Evolutionary conservation across 2,888 invertebrate species (phyloP), one percentile per base, ranked within the genome.

Genomic region (Sarcophaga carnaria): DNA sequence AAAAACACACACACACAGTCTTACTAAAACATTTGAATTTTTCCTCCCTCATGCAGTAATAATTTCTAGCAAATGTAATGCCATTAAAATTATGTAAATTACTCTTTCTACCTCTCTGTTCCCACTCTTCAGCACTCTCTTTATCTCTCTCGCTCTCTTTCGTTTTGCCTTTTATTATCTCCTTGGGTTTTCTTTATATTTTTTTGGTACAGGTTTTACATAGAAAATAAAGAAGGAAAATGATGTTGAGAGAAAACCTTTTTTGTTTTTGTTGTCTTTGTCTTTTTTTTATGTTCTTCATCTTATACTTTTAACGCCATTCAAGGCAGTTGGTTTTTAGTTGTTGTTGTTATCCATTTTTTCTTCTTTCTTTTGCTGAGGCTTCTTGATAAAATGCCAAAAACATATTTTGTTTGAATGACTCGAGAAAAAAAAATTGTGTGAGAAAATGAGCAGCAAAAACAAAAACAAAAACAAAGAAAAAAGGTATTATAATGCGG

Each of bases 301-400:
- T 37, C 8, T 80, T 20, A 59, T 10, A 22, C 27, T 72, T 70
- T 60, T 66, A 45, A 17, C 69, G 54, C 76, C 54, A 59, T 59
- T 72, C 60, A 37, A 17, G 66, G 17, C 71, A 49, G 54, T 17
- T 54, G 17, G 11, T 66, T 77, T 78, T 71, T 74, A 25, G 54
- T 14, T 49, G 22, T 60, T 63, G 37, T 37, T 20, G 54, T 17
- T 54, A 14, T 11, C 62, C 60, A 0, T 14, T 49, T 14, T 63
- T 62, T 27, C 25, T 69, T 25, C 47, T 62, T 76, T 64, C 47
- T 84, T 76, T 76, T 49, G 37, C 54, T 54, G 54, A 54, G 14
- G 54, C 49, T 84, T 84, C 76, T 84, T 84, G 84, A 84, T 84
- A 80, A 80, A 80, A 84, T 84, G 84, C 84, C 84, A 84, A 84